A percentile compares a stretch with the other conserved stretches of the same genome.
Conservation (phyloP, 2,113 vertebrate species). For the Catharus minimus region DNA sequence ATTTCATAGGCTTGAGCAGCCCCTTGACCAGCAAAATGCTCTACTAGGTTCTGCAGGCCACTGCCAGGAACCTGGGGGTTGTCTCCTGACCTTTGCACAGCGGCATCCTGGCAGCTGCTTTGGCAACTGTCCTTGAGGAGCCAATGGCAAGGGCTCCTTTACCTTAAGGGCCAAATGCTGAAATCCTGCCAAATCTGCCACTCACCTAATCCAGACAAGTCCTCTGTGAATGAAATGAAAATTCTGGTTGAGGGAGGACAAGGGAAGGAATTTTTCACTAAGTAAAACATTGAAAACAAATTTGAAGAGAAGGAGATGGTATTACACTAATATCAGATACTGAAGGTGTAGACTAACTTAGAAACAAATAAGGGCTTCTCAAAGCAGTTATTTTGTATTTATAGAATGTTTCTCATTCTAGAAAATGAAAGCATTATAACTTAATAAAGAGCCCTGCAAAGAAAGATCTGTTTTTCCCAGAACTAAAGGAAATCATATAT, state of each 20-base stretch:
- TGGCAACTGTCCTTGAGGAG: not conserved
- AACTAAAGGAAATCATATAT: slow-evolving; percentile 2
- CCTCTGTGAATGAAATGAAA: not conserved
- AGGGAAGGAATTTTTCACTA: not conserved
- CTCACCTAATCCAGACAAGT: not conserved
- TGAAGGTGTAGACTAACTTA: not conserved
- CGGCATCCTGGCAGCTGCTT: not conserved
- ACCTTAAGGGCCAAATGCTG: not conserved
- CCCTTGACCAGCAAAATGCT: slow-evolving; percentile 38
- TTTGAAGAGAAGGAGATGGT: not conserved
- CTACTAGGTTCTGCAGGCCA: slow-evolving; percentile 5
- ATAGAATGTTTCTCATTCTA: not conserved
- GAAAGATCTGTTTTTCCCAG: not conserved
- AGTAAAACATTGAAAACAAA: not conserved
- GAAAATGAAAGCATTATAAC: not conserved
- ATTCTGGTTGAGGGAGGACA: not conserved
- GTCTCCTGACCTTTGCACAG: not conserved
- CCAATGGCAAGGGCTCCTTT: not conserved
- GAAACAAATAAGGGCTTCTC: not conserved
- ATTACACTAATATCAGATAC: not conserved
- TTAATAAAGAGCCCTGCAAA: not conserved
- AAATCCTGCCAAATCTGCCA: not conserved
- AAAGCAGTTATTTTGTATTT: not conserved
- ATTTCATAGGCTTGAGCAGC: slow-evolving; percentile 31
- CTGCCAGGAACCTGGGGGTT: not conserved